Evolutionary conservation across 2,888 invertebrate genomes (phyloP), one percentile per base, ranked within the genome.

Genomic region (Sphinx pinastri): DNA sequence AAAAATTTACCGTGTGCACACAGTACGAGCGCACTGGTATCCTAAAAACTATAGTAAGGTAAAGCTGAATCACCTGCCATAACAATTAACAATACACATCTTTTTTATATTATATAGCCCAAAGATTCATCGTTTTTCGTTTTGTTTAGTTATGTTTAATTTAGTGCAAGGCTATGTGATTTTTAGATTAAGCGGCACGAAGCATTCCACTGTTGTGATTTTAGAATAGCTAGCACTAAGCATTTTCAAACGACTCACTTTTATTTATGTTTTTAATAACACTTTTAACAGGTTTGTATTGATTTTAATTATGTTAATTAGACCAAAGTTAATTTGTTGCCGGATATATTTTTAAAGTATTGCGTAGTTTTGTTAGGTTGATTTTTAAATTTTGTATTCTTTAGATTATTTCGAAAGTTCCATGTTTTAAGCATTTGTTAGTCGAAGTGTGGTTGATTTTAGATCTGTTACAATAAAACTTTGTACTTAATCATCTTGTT

Each of bases 161-260:
- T 75, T 79, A 83, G 82, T 81, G 80, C 84, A 90, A 89, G 87
- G 88, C 89, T 91, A 89, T 89, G 93, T 93, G 93, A 93, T 93
- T 86, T 63, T 86, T 91, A 90, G 87, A 83, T 72, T 93, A 92
- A 91, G 92, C 81, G 82, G 88, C 91, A 91, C 90, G 72, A 73
- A 79, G 85, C 92, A 92, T 93, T 92, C 93, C 93, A 91, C 88
- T 88, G 84, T 91, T 92, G 92, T 92, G 91, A 92, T 93, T 88
- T 82, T 89, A 88, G 84, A 83, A 76, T 90, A 90, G 84, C 78
- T 77, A 83, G 76, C 78, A 84, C 85, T 84, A 72, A 75, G 72
- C 86, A 74, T 74, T 75, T 74, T 74, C 59, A 71, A 77, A 73
- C 71, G 70, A 69, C 68, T 68, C 71, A 71, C 66, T 60, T 67